phyloP scores from a whole-genome alignment of 1,140 invertebrate species.

The Notospermus geniculatus region DNA sequence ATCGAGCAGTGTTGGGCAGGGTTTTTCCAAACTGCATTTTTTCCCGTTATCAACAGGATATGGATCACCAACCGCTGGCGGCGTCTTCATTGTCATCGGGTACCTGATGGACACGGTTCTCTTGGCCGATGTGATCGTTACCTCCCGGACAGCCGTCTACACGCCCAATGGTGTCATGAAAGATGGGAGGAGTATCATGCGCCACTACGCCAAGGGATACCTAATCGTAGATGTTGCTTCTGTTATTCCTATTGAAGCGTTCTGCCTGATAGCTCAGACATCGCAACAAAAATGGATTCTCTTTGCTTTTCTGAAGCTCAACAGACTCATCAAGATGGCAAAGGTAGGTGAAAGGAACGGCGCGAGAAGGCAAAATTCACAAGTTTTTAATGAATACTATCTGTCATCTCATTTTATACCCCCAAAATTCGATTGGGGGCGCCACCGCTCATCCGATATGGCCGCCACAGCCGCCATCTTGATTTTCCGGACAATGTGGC shows the following conservation, averaged over 20 bases:
- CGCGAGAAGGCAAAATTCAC: too few relatives aligned
- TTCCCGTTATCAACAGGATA: too few relatives aligned
- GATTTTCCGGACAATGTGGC: too few relatives aligned
- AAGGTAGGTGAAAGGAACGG: too few relatives aligned
- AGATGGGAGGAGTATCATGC: background rate
- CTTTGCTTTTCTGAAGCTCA: slow-evolving; percentile 1
- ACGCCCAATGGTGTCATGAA: background rate
- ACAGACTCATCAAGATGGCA: background rate
- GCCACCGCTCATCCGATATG: too few relatives aligned
- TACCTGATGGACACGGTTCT: background rate
- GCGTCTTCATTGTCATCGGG: background rate
- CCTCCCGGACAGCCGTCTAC: background rate
- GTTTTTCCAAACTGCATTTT: too few relatives aligned
- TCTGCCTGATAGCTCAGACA: background rate
- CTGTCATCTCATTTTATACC: too few relatives aligned
- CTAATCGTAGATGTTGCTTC: background rate
- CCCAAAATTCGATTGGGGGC: too few relatives aligned
- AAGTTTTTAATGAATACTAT: too few relatives aligned
- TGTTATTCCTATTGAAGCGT: background rate
- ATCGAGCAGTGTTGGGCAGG: too few relatives aligned
- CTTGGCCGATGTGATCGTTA: background rate
- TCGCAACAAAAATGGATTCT: background rate
- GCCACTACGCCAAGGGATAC: background rate
- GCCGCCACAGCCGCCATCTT: too few relatives aligned
- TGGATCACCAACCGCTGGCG: background rate